Evolutionary conservation across 2,888 invertebrate genomes (phyloP).

Genomic region (Philaethria dido): DNA sequence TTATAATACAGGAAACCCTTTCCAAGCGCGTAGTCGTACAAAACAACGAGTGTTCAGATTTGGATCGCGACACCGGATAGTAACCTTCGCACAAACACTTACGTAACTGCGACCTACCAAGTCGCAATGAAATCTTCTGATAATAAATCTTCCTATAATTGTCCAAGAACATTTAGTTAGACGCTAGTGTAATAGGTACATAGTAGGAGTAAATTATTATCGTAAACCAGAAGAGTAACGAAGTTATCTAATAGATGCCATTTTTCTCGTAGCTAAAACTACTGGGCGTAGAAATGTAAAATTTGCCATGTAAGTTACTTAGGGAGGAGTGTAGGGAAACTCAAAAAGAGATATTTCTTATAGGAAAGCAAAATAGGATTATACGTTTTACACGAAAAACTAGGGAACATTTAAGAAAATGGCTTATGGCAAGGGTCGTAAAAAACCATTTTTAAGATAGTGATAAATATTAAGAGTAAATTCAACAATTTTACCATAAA

Average conservation of each 20-base stretch:
- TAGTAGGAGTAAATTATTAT: not conserved
- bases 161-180: conserved; percentile 26
- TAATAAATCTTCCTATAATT: conserved; percentile 29
- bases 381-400: no score
- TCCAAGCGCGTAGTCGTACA: not conserved
- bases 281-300: no score
- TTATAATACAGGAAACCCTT: conserved; percentile 1
- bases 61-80: conserved; percentile 28
- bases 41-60: conserved; percentile 25
- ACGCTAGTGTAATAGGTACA: conserved; percentile 16
- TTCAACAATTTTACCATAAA: not conserved
- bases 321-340: no score
- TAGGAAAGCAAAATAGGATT: no score
- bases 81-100: conserved; percentile 42
- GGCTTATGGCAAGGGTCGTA: not conserved
- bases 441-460: not conserved
- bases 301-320: no score
- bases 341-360: no score
- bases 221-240: not conserved
- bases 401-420: no score
- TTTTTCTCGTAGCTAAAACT: not conserved
- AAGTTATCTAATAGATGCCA: not conserved
- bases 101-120: conserved; percentile 48
- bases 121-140: conserved; percentile 42
- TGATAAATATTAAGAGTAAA: not conserved